phyloP scores from a whole-genome alignment of 2,113 vertebrate species.

The Muntiacus reevesi region DNA sequence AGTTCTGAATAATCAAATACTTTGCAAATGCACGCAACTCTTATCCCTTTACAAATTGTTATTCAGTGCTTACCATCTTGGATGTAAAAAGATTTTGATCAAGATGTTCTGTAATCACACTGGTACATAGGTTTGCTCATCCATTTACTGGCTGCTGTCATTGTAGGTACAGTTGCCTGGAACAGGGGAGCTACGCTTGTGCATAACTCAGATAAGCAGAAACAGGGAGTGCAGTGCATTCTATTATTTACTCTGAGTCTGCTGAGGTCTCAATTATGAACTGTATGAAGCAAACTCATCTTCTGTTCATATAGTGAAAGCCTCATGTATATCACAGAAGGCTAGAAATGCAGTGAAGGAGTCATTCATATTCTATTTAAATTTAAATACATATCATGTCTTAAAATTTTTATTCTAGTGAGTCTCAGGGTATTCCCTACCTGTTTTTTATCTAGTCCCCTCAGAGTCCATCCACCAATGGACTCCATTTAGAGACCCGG shows the following conservation, averaged over 20 bases:
- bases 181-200: neutral
- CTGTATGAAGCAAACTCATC: neutral
- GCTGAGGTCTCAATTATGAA: neutral
- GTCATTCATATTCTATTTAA: neutral
- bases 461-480: neutral
- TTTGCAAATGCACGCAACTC: neutral
- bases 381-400: neutral
- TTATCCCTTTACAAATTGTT: neutral
- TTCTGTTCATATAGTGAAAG: neutral
- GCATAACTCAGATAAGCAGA: neutral
- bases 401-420: neutral
- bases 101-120: neutral
- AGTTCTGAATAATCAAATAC: constrained; percentile 5
- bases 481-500: neutral
- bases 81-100: neutral
- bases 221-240: neutral
- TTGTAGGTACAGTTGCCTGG: neutral
- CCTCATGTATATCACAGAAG: neutral
- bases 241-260: constrained; percentile 1
- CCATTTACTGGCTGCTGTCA: neutral
- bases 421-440: neutral
- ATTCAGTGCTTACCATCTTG: neutral
- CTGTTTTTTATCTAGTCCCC: neutral
- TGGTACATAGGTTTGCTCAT: neutral
- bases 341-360: neutral